Percentiles rank a stretch among this genome's conserved stretches.
phyloP scores from a whole-genome alignment of 2,113 vertebrate genomes.

The Odocoileus hemionus region DNA sequence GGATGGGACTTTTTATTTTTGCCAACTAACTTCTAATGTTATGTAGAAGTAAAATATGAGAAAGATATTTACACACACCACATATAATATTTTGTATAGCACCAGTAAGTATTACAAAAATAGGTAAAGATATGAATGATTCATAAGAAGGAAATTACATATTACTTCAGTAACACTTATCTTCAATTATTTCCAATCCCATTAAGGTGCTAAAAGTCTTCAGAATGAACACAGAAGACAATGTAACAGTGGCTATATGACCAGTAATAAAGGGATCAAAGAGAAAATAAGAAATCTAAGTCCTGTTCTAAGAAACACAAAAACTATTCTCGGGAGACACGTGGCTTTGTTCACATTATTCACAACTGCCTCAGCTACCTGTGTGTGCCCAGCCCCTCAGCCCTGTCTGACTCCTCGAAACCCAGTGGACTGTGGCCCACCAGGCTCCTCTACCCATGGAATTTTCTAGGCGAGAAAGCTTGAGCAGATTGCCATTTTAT shows the following conservation, averaged over 20 bases:
- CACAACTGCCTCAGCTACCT: background rate
- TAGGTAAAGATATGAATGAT: constrained; percentile 54
- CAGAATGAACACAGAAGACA: background rate
- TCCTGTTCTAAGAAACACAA: constrained; percentile 1
- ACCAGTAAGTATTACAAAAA: background rate
- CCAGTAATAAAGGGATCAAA: background rate
- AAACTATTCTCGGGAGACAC: background rate
- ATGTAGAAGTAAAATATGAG: constrained; percentile 39
- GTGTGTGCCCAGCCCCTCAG: background rate
- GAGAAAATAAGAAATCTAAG: background rate
- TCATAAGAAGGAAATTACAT: constrained; percentile 41
- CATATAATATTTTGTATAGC: constrained; percentile 41
- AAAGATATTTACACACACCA: background rate
- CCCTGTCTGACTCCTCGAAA: background rate
- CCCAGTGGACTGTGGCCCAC: background rate
- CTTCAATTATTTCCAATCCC: constrained; percentile 35
- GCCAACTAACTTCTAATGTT: background rate
- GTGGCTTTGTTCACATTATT: constrained; percentile 29
- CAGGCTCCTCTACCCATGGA: background rate
- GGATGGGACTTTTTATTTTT: background rate
- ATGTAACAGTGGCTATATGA: background rate
- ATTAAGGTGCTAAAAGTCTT: background rate
- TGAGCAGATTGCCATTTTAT: background rate
- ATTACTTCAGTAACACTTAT: constrained; percentile 38
- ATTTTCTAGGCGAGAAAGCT: background rate